Conservation (phyloP, 2,888 invertebrate genomes). For the Petrolisthes cinctipes region DNA sequence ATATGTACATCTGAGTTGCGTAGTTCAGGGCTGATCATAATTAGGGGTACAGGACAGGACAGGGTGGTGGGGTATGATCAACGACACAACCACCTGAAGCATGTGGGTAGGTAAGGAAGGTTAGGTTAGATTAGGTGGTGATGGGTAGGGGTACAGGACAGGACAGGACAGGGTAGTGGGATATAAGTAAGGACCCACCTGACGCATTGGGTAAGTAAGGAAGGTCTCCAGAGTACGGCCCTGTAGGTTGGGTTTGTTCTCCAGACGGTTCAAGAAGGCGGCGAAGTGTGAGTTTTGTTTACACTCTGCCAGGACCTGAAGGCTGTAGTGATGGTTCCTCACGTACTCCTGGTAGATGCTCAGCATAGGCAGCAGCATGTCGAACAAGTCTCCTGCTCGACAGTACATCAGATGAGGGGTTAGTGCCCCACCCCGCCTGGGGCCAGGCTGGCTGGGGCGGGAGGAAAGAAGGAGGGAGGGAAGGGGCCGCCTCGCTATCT, state of each 20-base stretch:
- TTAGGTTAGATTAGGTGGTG: background rate
- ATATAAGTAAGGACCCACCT: slow-evolving; percentile 75
- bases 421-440: slow-evolving; percentile 38
- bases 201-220: slow-evolving; percentile 94
- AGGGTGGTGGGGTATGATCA: background rate
- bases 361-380: slow-evolving; percentile 94
- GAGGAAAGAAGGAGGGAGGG: slow-evolving; percentile 19
- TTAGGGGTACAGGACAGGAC: background rate
- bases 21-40: no score
- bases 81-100: background rate
- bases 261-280: slow-evolving; percentile 82
- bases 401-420: slow-evolving; percentile 53
- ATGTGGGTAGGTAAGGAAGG: background rate
- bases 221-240: slow-evolving; percentile 88
- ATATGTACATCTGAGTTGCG: no score
- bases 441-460: slow-evolving; percentile 14
- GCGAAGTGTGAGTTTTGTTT: slow-evolving; percentile 86
- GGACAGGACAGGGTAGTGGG: background rate
- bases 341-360: slow-evolving; percentile 96
- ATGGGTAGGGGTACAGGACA: background rate
- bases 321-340: slow-evolving; percentile 91
- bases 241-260: slow-evolving; percentile 87
- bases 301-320: slow-evolving; percentile 91
- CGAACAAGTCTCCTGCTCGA: slow-evolving; percentile 87
- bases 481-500: background rate